Percentiles rank a stretch among this genome's conserved stretches.
These are phyloP conservation scores for Sceloporus undulatus DNA, from an alignment of 2,113 vertebrate genomes.

Conservation along the genomic window DNA sequence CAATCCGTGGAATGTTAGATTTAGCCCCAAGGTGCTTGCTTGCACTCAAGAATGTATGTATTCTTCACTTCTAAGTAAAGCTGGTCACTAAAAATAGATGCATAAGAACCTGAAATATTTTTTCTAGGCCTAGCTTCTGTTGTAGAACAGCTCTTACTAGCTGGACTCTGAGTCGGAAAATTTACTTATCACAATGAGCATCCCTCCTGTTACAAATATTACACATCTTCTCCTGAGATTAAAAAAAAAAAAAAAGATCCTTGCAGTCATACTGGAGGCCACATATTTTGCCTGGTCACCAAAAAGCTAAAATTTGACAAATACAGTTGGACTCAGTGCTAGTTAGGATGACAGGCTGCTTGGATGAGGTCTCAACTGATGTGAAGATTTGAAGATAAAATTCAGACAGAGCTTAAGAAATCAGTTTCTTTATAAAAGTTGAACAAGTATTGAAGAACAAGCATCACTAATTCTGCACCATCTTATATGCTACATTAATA, in stretches of 20 bases:
- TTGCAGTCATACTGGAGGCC: neutral
- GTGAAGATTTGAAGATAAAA: neutral
- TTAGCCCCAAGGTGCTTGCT: neutral
- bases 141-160: neutral
- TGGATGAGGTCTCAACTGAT: neutral
- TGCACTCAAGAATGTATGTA: neutral
- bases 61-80: neutral
- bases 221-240: neutral
- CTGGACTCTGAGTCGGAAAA: neutral
- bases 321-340: slow-evolving; percentile 2
- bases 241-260: neutral
- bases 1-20: neutral
- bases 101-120: neutral
- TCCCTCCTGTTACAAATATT: neutral
- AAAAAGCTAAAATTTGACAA: neutral
- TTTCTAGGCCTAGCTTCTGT: too few relatives aligned
- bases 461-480: neutral
- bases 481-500: slow-evolving; percentile 12
- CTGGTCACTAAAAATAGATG: neutral
- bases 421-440: neutral
- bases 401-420: neutral
- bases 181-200: neutral
- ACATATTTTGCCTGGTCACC: neutral
- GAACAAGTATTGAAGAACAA: neutral
- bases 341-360: neutral